These are phyloP conservation scores for Aplysia californica DNA, from an alignment of 1,140 invertebrate genomes.

Conservation along the genomic window DNA sequence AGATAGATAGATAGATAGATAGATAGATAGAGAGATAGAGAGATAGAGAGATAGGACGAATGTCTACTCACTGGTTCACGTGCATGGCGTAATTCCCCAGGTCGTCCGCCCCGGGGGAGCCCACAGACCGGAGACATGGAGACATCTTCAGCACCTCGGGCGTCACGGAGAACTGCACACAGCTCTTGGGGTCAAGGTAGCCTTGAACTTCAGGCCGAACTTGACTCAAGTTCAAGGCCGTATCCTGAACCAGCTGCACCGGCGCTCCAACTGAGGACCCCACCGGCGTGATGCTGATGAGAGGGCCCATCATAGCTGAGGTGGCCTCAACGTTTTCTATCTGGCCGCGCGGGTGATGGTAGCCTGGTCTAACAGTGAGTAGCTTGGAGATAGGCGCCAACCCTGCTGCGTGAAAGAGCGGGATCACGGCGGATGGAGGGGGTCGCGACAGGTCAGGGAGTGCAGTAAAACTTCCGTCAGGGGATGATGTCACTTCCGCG, in stretches of 20 bases:
- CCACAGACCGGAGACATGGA: conserved; percentile 5
- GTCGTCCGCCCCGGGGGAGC: conserved; percentile 18
- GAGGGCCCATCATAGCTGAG: background rate
- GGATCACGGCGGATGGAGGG: background rate
- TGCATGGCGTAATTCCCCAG: conserved; percentile 31
- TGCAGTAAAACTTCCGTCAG: background rate
- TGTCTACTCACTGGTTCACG: conserved; percentile 21
- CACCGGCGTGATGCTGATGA: background rate
- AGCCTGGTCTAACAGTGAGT: too few species aligned
- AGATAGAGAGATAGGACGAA: background rate
- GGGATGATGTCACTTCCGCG: too few species aligned
- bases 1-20: background rate
- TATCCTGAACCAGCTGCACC: too few species aligned
- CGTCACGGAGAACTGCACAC: background rate
- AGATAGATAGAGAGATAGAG: background rate
- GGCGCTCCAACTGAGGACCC: too few species aligned
- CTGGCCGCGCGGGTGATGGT: too few species aligned
- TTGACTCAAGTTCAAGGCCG: background rate
- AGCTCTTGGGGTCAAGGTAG: background rate
- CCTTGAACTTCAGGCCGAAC: background rate
- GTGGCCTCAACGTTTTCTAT: background rate
- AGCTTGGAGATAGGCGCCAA: background rate
- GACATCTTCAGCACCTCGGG: conserved; percentile 21
- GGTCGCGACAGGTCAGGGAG: background rate
- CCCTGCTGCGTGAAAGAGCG: background rate